Conservation (phyloP, 2,797 vertebrate genomes). For the Pseudomugil gertrudae region DNA sequence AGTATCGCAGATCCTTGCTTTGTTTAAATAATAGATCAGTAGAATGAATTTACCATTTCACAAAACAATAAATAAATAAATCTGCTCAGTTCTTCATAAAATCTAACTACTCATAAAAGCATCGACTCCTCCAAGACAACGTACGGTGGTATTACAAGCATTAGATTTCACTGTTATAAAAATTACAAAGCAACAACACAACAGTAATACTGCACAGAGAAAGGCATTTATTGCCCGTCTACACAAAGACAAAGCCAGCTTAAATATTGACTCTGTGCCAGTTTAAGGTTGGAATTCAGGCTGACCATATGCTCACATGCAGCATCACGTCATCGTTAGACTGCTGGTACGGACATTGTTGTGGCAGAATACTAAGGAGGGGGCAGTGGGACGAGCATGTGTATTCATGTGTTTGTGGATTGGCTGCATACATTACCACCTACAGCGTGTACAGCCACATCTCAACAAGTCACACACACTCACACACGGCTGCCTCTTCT, state of each 20-base stretch:
- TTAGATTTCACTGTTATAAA: too few species aligned
- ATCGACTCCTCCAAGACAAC: too few species aligned
- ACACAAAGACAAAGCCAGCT: conserved; percentile 45
- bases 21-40: not conserved
- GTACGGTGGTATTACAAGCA: not conserved
- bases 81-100: too few species aligned
- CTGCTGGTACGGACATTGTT: conserved; percentile 64
- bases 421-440: conserved; percentile 83
- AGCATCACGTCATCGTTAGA: conserved; percentile 63
- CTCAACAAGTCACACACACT: conserved; percentile 30
- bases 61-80: too few species aligned
- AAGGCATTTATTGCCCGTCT: conserved; percentile 29
- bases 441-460: conserved; percentile 68
- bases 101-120: too few species aligned
- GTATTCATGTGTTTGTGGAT: conserved; percentile 76
- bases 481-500: conserved; percentile 68
- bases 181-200: not conserved
- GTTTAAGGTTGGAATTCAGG: conserved; percentile 29
- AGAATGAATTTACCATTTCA: too few species aligned
- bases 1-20: not conserved
- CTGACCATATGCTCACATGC: conserved; percentile 57
- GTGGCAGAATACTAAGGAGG: conserved; percentile 67
- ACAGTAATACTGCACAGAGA: conserved; percentile 10
- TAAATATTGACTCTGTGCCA: conserved; percentile 36
- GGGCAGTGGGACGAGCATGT: conserved; percentile 61